phyloP scores from a whole-genome alignment of 2,797 vertebrate species.

The Sebastes umbrosus region DNA sequence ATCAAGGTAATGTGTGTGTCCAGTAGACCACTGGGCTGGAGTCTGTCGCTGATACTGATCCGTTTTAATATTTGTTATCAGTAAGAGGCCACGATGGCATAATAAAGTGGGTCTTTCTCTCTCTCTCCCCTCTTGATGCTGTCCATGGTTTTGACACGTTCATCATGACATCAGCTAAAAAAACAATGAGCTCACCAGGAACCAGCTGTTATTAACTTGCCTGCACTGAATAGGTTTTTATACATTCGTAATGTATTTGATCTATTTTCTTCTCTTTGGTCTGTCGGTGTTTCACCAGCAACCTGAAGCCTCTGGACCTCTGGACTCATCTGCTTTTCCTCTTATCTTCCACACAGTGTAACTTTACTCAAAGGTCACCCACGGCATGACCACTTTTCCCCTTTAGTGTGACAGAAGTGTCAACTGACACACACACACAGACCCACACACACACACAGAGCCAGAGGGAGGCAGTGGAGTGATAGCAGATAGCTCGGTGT shows the following conservation, averaged over 20 bases:
- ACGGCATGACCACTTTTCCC: conserved; percentile 38
- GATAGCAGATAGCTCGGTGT: conserved; percentile 33
- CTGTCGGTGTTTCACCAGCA: background rate
- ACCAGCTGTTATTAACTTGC: background rate
- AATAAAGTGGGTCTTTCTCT: too few species aligned
- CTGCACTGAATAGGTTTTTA: background rate
- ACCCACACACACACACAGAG: background rate
- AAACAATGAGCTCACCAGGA: background rate
- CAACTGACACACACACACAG: conserved; percentile 2
- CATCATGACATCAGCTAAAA: too few species aligned
- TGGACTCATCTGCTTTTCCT: conserved; percentile 1
- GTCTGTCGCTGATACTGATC: too few species aligned
- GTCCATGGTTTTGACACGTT: background rate
- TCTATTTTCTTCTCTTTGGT: background rate
- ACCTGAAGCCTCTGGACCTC: background rate
- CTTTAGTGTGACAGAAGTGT: conserved; percentile 19
- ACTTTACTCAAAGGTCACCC: conserved; percentile 48
- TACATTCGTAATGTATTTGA: background rate
- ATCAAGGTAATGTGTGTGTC: too few species aligned
- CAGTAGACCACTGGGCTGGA: too few species aligned
- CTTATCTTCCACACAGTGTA: conserved; percentile 39
- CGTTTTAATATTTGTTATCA: too few species aligned
- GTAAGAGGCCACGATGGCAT: too few species aligned
- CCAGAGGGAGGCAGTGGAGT: background rate
- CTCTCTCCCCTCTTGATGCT: background rate